Base-by-base conservation (phyloP, 2,113 vertebrate genomes). In the Hypocryptadius cinnamomeus region DNA sequence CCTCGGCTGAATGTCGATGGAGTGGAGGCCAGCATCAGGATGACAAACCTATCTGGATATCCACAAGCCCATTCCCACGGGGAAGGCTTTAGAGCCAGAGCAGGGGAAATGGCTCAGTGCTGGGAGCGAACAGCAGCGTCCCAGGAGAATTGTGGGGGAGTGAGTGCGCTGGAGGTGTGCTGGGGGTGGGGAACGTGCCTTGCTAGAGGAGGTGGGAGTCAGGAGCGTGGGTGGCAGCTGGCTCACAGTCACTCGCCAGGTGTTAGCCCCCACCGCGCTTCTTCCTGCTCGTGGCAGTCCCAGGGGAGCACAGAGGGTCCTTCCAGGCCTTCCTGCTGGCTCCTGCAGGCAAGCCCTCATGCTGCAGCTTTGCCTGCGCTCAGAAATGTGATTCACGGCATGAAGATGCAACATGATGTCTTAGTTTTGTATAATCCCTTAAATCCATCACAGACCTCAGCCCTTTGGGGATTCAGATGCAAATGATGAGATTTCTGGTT, bases 381-480 rank as follows among this genome's bases (percentile, higher is more conserved):
- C 90, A 88, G 94, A 87, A 97, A 97, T 95, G 93, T 95, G 96
- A 96, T 97, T 95, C 95, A 92, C 48, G 82, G 94, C 93, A 90
- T 95, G 96, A 95, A 96, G 96, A 95, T 97, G 89, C 96, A 94
- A 96, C 95, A 96, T 96, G 95, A 96, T 97, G 96, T 96, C 96
- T 97, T 94, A 92, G 96, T 97, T 97, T 96, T 16, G 4, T 95
- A 90, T 95, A 97, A 96, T 96, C 95, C 94, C 77, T 95, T 97
- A 97, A 97, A 97, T 97, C 96, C 93, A 96, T 97, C 96, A 95
- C 92, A 96, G 95, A 86, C 92, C 85, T 85, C 80, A 91, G 79
- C 90, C 95, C 95, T 93, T 87, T 90, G 91, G 96, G 96, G 92
- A 96, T 97, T 94, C 89, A 92, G 77, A 96, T 95, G 92, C 95